Conservation (phyloP, 2,888 invertebrate genomes). For the Hedya salicella region DNA sequence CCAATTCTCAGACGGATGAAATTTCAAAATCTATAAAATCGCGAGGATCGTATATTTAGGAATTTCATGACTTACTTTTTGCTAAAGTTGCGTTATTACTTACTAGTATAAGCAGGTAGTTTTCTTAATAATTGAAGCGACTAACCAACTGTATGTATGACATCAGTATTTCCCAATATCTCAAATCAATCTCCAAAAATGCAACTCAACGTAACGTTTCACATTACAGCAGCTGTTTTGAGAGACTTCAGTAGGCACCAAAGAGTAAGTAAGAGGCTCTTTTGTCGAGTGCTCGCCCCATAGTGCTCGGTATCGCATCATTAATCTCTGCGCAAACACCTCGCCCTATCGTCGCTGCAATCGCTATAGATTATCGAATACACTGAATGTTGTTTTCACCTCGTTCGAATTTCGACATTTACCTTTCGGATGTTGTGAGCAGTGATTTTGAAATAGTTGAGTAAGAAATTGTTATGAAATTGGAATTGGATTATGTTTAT, state of each 20-base stretch:
- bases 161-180: background rate
- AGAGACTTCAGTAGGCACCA: constrained; percentile 69
- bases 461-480: background rate
- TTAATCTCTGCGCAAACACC: constrained; percentile 79
- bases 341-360: constrained; percentile 53
- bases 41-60: no score
- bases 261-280: constrained; percentile 79
- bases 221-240: constrained; percentile 55
- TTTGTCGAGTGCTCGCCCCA: constrained; percentile 72
- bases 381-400: constrained; percentile 43
- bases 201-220: constrained; percentile 42
- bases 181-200: constrained; percentile 22
- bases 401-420: constrained; percentile 39
- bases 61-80: no score
- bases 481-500: background rate
- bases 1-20: no score
- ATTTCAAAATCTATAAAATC: no score
- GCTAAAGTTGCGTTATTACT: no score
- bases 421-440: constrained; percentile 16
- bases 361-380: constrained; percentile 45
- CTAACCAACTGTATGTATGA: background rate
- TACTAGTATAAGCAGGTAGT: no score
- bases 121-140: background rate
- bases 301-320: constrained; percentile 75
- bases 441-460: background rate